These are phyloP conservation scores for Argya squamiceps DNA, from an alignment of 2,797 vertebrate species.

Conservation along the genomic window DNA sequence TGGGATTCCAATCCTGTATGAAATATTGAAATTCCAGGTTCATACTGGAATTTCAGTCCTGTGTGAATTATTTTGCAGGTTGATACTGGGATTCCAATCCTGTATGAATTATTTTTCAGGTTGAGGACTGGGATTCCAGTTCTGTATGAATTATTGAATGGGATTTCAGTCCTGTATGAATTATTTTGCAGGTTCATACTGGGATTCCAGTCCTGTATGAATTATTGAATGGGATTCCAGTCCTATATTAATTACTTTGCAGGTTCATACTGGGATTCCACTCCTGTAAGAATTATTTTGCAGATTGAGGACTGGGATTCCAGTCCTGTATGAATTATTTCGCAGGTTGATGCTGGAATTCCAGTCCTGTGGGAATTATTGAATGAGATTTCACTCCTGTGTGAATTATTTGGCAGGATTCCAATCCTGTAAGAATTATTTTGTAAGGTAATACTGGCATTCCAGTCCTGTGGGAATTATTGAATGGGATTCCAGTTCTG, in stretches of 20 bases:
- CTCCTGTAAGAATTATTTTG: background rate
- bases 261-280: background rate
- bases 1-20: background rate
- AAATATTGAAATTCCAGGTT: background rate
- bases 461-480: too few species aligned
- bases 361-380: background rate
- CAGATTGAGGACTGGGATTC: fast-evolving
- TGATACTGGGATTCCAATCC: background rate
- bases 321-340: background rate
- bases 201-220: background rate
- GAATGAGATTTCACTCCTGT: background rate
- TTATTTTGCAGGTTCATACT: background rate
- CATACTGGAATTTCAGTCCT: background rate
- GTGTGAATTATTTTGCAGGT: background rate
- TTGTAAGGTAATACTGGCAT: background rate
- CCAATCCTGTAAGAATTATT: background rate
- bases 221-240: background rate
- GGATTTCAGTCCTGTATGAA: background rate
- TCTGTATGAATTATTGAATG: background rate
- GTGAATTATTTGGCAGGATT: background rate
- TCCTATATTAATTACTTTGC: background rate
- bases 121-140: background rate
- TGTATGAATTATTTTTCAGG: background rate
- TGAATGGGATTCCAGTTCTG: too few species aligned
- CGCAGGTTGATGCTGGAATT: background rate